Conservation (phyloP, 2,113 vertebrate species). For the human region DNA sequence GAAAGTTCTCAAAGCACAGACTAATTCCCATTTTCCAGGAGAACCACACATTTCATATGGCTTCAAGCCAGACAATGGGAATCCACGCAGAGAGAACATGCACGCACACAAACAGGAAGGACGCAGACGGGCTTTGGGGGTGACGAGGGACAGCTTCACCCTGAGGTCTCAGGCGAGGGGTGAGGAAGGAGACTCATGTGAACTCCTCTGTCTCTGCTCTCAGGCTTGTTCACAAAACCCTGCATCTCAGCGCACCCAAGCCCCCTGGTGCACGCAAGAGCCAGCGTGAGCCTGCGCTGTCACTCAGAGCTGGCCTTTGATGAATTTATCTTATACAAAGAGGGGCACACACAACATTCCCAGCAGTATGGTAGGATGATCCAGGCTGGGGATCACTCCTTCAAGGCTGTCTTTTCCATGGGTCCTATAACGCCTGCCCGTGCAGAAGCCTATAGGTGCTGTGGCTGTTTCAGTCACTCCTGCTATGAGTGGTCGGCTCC, state of each 20-base stretch:
- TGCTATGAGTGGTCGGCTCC: rapidly evolving
- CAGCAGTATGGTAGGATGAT: rapidly evolving
- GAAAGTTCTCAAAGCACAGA: no score
- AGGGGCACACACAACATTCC: rapidly evolving
- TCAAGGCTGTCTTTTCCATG: rapidly evolving
- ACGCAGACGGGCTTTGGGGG: no score
- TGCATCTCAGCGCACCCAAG: background rate
- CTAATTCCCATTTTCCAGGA: rapidly evolving
- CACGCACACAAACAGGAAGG: background rate
- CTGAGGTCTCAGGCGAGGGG: rapidly evolving
- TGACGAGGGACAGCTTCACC: rapidly evolving
- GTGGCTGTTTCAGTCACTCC: rapidly evolving
- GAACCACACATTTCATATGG: no score
- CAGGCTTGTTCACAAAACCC: background rate
- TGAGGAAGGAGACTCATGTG: background rate
- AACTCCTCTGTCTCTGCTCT: background rate
- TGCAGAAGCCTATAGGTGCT: background rate
- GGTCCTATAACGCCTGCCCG: rapidly evolving
- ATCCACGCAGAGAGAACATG: background rate
- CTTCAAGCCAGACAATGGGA: background rate
- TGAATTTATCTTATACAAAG: background rate
- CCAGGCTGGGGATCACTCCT: background rate
- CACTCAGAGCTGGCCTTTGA: rapidly evolving
- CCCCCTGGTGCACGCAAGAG: rapidly evolving
- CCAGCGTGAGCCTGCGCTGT: background rate